Percentiles rank a stretch among this genome's conserved stretches.
Evolutionary conservation across 1,140 invertebrate species (phyloP).

Genomic region (Diorhabda sublineata): DNA sequence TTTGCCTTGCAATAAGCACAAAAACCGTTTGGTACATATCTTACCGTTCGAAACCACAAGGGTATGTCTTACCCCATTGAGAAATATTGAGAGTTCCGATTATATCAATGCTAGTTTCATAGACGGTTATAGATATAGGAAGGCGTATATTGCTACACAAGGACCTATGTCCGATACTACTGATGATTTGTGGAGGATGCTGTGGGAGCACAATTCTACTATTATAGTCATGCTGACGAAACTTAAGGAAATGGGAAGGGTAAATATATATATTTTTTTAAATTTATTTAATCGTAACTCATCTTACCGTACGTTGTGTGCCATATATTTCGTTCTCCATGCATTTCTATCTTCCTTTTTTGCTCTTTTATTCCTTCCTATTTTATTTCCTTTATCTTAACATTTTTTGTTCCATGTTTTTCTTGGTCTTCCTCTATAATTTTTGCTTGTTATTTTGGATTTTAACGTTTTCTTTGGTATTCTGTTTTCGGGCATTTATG

Average conservation of each 20-base stretch:
- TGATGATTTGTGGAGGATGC: slow-evolving; percentile 98
- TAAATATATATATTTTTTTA: slow-evolving; percentile 50
- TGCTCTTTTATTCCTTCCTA: too few species aligned
- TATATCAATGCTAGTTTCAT: slow-evolving; percentile 99
- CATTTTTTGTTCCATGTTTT: too few species aligned
- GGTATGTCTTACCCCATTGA: slow-evolving; percentile 87
- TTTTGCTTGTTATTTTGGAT: too few species aligned
- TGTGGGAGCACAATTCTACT: slow-evolving; percentile 99
- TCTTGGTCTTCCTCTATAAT: too few species aligned
- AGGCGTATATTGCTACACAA: slow-evolving; percentile 97
- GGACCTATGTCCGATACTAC: slow-evolving; percentile 93
- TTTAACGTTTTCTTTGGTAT: too few species aligned
- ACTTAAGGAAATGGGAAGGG: slow-evolving; percentile 93
- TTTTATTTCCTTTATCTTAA: too few species aligned
- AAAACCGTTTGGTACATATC: slow-evolving; percentile 91
- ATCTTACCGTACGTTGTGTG: too few species aligned
- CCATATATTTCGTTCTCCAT: too few species aligned
- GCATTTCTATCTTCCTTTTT: too few species aligned
- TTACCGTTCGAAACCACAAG: slow-evolving; percentile 94
- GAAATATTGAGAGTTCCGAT: slow-evolving; percentile 92
- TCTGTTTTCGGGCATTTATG: too few species aligned
- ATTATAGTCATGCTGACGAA: slow-evolving; percentile 99
- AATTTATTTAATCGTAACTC: neutral
- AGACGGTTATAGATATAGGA: slow-evolving; percentile 86
- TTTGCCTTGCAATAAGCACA: slow-evolving; percentile 94